Evolutionary conservation across 2,888 invertebrate species (phyloP).

Genomic region (Cephus nigrinus): DNA sequence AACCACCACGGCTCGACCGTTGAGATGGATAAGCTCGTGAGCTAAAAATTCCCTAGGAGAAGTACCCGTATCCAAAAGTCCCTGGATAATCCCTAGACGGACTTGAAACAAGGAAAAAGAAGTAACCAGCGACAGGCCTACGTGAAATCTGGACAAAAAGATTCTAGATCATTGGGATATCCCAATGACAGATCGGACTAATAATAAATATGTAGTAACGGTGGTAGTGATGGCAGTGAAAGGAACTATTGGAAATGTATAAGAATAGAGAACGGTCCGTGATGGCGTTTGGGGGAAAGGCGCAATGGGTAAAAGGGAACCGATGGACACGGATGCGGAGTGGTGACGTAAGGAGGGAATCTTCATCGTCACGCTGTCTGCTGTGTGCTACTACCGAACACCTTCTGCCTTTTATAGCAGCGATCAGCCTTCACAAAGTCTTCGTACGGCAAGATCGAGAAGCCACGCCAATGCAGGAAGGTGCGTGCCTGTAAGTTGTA

Average conservation of each 20-base stretch:
- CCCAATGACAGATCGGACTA: not conserved
- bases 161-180: not conserved
- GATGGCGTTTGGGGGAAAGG: slow-evolving; percentile 12
- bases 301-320: slow-evolving; percentile 10
- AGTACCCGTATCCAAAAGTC: not conserved
- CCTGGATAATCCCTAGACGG: not conserved
- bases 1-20: not conserved
- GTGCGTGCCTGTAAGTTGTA: not conserved
- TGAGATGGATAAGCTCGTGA: not conserved
- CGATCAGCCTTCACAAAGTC: not conserved
- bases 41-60: not conserved
- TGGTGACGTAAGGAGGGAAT: slow-evolving; percentile 30
- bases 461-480: not conserved
- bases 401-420: not conserved
- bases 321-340: not conserved
- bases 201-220: not conserved
- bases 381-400: slow-evolving; percentile 22
- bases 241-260: not conserved
- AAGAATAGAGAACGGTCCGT: slow-evolving; percentile 4
- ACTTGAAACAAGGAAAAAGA: not conserved
- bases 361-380: slow-evolving; percentile 54
- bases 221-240: slow-evolving; percentile 6
- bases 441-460: not conserved
- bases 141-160: not conserved
- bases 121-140: not conserved